These are phyloP conservation scores for Athene cunicularia DNA, from an alignment of 2,113 vertebrate species.

Conservation along the genomic window DNA sequence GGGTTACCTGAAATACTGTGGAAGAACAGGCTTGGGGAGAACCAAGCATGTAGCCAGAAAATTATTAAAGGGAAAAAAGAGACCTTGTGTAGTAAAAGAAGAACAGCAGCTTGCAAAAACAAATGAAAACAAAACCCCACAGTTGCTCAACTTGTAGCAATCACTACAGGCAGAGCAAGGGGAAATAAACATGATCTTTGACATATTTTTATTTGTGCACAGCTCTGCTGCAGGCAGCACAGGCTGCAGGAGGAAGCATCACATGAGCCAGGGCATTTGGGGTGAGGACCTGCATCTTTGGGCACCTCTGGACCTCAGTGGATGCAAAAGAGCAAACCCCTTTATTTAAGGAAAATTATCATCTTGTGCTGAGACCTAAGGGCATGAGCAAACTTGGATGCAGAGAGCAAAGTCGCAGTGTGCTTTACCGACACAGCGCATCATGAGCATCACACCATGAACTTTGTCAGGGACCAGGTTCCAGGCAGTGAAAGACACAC, in stretches of 20 bases:
- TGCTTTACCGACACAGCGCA: rapidly evolving
- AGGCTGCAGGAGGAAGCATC: neutral
- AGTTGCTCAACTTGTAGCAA: neutral
- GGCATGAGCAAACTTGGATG: neutral
- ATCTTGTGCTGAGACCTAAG: neutral
- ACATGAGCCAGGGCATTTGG: rapidly evolving
- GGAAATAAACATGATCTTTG: neutral
- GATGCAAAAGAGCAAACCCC: neutral
- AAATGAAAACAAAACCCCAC: neutral
- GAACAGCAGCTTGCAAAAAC: constrained; percentile 22
- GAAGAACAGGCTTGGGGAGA: neutral
- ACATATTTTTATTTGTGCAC: neutral
- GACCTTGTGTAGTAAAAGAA: neutral
- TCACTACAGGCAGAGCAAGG: neutral
- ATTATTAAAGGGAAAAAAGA: neutral
- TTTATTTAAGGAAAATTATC: neutral
- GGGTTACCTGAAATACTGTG: rapidly evolving
- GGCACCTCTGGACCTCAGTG: neutral
- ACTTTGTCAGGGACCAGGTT: neutral
- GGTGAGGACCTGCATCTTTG: neutral
- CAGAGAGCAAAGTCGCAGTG: rapidly evolving
- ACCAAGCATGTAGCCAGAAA: neutral
- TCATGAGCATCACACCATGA: neutral
- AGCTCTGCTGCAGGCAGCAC: neutral
- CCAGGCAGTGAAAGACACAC: neutral